Base-by-base conservation (phyloP, 2,888 invertebrate species). In the Hypselothyrea guttata region DNA sequence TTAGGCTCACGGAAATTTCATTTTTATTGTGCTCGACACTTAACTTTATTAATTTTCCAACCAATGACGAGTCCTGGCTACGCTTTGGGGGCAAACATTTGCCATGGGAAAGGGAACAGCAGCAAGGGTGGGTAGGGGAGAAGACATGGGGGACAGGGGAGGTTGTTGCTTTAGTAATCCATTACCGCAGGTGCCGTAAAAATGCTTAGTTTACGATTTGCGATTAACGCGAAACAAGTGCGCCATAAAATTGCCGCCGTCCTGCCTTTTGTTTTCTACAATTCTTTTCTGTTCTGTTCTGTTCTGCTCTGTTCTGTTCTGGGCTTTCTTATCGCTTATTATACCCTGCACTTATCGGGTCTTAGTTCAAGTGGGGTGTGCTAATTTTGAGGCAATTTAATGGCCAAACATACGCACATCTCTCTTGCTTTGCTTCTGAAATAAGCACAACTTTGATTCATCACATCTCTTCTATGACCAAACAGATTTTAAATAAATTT, bases 151-250 rank as follows among this genome's bases (percentile, higher is more conserved):
- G n/a, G n/a, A n/a, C n/a, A n/a, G n/a, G n/a, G 28, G 33, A 49
- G 67, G 69, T 48, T 58, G 51, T 57, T 67, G 59, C 72, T 68
- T 72, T 73, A 71, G 79, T 85, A 84, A 85, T 79, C 81, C 81
- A 81, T 81, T 81, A 83, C 85, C 85, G 84, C 81, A 81, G 81
- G 81, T 81, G 84, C 85, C 76, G 76, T 81, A 85, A 77, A 81
- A 81, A 74, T 85, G 85, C 81, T 85, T 85, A 85, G 85, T 85
- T 81, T 81, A 81, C 81, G 81, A 85, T 85, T 83, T 73, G 79
- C 84, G 79, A 81, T 81, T 81, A 81, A 81, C 81, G 81, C 71
- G 85, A 79, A 85, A 79, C 85, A 85, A 81, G 79, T 84, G 71
- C 83, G 79, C 75, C 85, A 83, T 79, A 83, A 79, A 79, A 83